Evolutionary conservation across 92 coral and sea anemone genomes (phyloP).

Genomic region (Montipora capitata): DNA sequence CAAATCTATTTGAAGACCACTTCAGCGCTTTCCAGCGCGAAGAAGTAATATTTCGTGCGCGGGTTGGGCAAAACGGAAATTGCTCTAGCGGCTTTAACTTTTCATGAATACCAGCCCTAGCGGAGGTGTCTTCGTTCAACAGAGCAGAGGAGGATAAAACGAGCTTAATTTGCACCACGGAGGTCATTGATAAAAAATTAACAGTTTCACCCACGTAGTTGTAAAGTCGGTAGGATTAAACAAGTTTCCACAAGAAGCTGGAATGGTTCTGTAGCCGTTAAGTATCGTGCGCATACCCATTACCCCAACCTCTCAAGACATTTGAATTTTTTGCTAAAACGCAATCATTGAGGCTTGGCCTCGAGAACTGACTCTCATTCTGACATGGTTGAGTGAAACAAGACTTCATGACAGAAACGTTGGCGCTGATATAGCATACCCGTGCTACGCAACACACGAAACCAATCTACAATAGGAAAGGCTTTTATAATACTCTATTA

Average conservation of each 20-base stretch:
- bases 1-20: not conserved
- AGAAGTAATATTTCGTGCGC: constrained; percentile 3
- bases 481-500: too few relatives aligned
- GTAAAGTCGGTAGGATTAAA: not conserved
- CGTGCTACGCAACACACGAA: not conserved
- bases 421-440: not conserved
- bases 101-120: not conserved
- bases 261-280: too few relatives aligned
- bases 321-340: not conserved
- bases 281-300: too few relatives aligned
- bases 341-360: not conserved
- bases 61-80: not conserved
- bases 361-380: not conserved
- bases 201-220: not conserved
- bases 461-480: too few relatives aligned
- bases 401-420: not conserved
- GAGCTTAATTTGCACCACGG: not conserved
- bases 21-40: too few relatives aligned
- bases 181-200: not conserved
- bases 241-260: too few relatives aligned
- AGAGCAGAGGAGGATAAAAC: not conserved
- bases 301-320: not conserved
- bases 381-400: not conserved
- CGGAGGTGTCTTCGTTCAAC: not conserved
- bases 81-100: not conserved